Conservation (phyloP, 2,113 vertebrate genomes). For the Misgurnus mizolepis region DNA sequence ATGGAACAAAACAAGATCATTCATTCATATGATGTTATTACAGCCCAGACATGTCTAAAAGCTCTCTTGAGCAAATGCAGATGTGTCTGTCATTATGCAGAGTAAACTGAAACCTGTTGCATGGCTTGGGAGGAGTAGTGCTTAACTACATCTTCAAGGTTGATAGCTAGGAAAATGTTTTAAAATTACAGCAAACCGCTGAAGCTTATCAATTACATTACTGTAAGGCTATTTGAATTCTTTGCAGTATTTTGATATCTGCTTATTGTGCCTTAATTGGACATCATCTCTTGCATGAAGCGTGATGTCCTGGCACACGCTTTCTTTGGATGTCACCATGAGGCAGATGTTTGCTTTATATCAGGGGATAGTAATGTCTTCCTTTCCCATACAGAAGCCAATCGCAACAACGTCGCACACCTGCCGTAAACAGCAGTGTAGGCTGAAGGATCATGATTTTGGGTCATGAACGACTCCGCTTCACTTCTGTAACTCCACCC, state of each 20-base stretch:
- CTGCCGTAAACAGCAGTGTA: too few species aligned
- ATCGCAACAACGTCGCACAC: too few species aligned
- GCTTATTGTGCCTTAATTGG: background rate
- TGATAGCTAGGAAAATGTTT: background rate
- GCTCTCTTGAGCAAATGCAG: slow-evolving; percentile 19
- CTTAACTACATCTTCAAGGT: background rate
- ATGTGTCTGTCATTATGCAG: slow-evolving; percentile 1
- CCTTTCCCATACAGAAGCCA: background rate
- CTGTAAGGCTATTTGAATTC: background rate
- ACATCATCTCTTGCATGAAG: background rate
- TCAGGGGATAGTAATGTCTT: slow-evolving; percentile 46
- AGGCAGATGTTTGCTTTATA: slow-evolving; percentile 22
- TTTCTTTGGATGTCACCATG: slow-evolving; percentile 51
- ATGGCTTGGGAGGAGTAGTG: background rate
- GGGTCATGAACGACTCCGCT: too few species aligned
- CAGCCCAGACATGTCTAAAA: slow-evolving; percentile 12
- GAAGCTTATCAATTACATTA: too few species aligned
- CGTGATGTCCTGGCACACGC: too few species aligned
- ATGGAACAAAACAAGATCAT: slow-evolving; percentile 31
- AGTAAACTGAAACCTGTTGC: slow-evolving; percentile 15
- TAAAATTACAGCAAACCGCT: too few species aligned
- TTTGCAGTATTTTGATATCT: background rate
- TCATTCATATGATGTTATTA: background rate
- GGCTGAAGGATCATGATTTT: too few species aligned
- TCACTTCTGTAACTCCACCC: too few species aligned